Evolutionary conservation across 2,797 vertebrate species (phyloP), one percentile per base, ranked within the genome.

Genomic region (Lacerta viridis): DNA sequence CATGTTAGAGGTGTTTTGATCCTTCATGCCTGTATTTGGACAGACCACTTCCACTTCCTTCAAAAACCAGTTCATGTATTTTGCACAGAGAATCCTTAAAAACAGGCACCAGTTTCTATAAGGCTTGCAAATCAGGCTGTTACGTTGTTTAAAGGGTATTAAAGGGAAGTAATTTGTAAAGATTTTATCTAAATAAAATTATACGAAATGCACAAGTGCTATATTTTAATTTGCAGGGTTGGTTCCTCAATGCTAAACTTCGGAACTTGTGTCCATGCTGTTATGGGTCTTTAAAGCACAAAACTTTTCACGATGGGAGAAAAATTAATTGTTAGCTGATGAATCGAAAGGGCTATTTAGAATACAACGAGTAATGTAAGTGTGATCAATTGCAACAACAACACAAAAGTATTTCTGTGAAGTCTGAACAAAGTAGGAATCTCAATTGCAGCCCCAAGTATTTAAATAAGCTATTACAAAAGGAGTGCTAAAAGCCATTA

Each of bases 401-500:
- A 88, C 77, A 87, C 94, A 95, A 93, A 96, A 93, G 90, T 95
- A 95, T 94, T 96, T 94, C 95, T 94, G 82, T 92, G 94, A 96
- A 95, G 87, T 92, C 94, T 95, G 95, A 97, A 95, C 94, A 95
- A 96, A 96, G 94, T 97, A 90, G 85, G 95, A 96, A 95, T 95
- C 93, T 95, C 95, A 97, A 96, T 96, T 96, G 94, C 94, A 95
- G 95, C 87, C 92, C 92, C 86, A 89, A 94, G 94, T 96, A 96
- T 96, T 97, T 97, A 97, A 97, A 97, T 96, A 96, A 96, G 95
- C 94, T 95, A 95, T 96, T 97, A 96, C 92, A 95, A 96, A 97
- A 96, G 92, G 85, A 96, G 86, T 87, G 92, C 94, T 96, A 93
- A 95, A 93, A 96, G 94, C 94, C 94, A 96, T 96, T 96, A 95